phyloP scores from a whole-genome alignment of 2,797 vertebrate species.

The Gastrophryne carolinensis region DNA sequence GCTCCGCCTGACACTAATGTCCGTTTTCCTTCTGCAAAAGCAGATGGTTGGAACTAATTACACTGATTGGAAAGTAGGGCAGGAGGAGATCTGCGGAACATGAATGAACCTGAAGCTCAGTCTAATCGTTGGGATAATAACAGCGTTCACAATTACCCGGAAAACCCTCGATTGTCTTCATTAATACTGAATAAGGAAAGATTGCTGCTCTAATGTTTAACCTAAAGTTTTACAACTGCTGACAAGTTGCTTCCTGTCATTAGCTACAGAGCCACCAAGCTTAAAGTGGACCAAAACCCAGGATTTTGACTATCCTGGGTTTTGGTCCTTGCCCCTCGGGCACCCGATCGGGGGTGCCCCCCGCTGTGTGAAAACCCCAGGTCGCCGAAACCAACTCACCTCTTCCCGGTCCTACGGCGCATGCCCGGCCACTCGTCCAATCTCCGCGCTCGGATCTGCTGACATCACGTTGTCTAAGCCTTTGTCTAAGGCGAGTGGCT shows the following conservation, averaged over 20 bases:
- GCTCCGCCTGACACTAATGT: not conserved
- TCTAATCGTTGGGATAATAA: slow-evolving; percentile 25
- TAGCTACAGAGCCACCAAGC: no score
- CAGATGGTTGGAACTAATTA: slow-evolving; percentile 27
- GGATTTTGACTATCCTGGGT: no score
- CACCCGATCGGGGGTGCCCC: no score
- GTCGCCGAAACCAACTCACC: no score
- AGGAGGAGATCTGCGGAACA: slow-evolving; percentile 2
- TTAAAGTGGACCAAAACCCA: no score
- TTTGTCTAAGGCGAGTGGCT: no score
- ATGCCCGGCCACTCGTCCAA: no score
- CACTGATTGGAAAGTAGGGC: slow-evolving; percentile 19
- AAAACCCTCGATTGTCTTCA: slow-evolving; percentile 19
- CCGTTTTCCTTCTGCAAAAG: not conserved
- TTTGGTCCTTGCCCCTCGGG: no score
- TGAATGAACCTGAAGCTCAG: slow-evolving; percentile 24
- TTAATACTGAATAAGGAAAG: not conserved
- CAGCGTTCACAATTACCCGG: slow-evolving; percentile 21
- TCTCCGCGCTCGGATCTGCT: no score
- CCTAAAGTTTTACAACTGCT: not conserved
- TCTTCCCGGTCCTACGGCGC: no score
- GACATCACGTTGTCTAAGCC: no score
- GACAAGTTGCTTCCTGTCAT: not conserved
- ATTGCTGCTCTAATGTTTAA: slow-evolving; percentile 12
- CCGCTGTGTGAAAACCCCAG: no score